phyloP scores from a whole-genome alignment of 2,113 vertebrate species.

The Alligator mississippiensis region DNA sequence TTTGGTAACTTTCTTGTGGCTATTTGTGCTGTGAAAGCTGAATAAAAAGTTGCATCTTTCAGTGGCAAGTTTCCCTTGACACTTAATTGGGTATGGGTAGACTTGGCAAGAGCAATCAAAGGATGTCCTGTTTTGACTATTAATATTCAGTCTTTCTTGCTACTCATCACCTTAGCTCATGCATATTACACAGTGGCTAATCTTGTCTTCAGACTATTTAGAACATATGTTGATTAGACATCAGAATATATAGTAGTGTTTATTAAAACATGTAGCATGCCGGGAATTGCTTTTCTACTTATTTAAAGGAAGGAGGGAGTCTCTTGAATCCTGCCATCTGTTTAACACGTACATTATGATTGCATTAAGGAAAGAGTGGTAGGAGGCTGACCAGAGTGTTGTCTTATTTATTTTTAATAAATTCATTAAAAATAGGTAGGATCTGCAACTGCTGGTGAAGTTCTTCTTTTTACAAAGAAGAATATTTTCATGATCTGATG shows the following conservation, averaged over 20 bases:
- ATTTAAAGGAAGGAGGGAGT: background rate
- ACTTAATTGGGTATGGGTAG: constrained; percentile 2
- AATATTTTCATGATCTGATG: fast-evolving
- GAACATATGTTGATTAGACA: constrained; percentile 19
- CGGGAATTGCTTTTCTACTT: background rate
- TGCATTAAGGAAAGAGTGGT: background rate
- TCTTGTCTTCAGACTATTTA: constrained; percentile 14
- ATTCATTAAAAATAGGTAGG: too few relatives aligned
- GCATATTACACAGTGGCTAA: background rate
- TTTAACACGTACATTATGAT: background rate
- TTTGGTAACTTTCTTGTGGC: constrained; percentile 63
- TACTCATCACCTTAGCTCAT: constrained; percentile 32
- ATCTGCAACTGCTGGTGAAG: fast-evolving
- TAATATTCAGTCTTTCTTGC: constrained; percentile 20
- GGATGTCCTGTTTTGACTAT: background rate
- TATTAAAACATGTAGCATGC: constrained; percentile 32
- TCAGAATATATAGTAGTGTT: background rate
- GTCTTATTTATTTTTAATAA: too few relatives aligned
- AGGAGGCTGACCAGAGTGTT: background rate
- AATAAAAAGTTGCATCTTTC: constrained; percentile 67
- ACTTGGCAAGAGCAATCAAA: constrained; percentile 6
- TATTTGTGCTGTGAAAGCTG: constrained; percentile 73
- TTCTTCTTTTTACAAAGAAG: background rate
- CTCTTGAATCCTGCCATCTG: background rate
- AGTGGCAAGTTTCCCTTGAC: constrained; percentile 14